These are phyloP conservation scores for Phyllotreta cruciferae DNA, from an alignment of 2,888 invertebrate species.

Conservation along the genomic window DNA sequence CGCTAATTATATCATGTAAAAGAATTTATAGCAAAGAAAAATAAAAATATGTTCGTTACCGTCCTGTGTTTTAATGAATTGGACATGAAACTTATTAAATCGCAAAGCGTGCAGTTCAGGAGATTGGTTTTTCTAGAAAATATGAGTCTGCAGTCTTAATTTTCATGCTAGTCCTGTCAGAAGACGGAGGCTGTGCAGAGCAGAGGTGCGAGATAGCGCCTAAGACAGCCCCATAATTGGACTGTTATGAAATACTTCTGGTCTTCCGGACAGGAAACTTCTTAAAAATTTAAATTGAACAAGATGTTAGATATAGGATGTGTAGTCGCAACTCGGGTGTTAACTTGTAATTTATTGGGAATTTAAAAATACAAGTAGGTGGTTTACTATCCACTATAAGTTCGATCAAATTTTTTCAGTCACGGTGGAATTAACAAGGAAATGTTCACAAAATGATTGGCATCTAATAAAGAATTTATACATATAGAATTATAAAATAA, in stretches of 20 bases:
- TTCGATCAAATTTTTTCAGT: too few species aligned
- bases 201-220: constrained; percentile 22
- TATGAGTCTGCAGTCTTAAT: constrained; percentile 44
- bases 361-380: constrained; percentile 7
- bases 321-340: neutral
- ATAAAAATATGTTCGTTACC: neutral
- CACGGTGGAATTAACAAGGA: too few species aligned
- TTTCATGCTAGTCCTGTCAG: constrained; percentile 33
- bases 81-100: constrained; percentile 43
- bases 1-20: neutral
- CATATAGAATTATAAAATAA: too few species aligned
- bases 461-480: too few species aligned
- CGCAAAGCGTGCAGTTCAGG: constrained; percentile 53
- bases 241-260: constrained; percentile 21
- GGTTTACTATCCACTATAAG: neutral
- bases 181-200: constrained; percentile 4
- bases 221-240: constrained; percentile 20
- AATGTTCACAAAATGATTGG: too few species aligned
- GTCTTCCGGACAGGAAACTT: constrained; percentile 16
- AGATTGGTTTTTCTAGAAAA: constrained; percentile 56
- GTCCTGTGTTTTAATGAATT: constrained; percentile 32
- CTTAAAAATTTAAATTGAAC: constrained; percentile 23
- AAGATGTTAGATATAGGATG: constrained; percentile 10
- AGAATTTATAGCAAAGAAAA: neutral
- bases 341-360: constrained; percentile 7